Evolutionary conservation across 2,888 invertebrate species (phyloP), one percentile per base, ranked within the genome.

Genomic region (Acanthosepion esculentum): DNA sequence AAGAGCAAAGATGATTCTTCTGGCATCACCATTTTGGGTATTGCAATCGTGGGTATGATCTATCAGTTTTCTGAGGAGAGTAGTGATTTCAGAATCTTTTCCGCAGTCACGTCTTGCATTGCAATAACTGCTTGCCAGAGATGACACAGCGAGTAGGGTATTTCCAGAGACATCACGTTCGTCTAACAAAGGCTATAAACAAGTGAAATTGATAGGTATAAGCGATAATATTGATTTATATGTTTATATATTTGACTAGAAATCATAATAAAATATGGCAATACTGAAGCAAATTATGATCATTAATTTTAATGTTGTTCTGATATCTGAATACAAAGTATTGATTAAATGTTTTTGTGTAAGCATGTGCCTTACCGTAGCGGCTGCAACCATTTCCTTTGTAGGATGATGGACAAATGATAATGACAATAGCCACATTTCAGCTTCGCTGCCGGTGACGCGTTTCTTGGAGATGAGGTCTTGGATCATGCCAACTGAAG

Each of bases 401-500:
- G 97, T 97, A 15, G 98, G 98, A 94, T 97, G 96, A 94, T 97
- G 97, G 93, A 99, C 98, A 97, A 99, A 98, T 12, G 99, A 98
- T 96, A 99, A 98, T 1, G 99, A 98, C 96, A 98, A 98, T 96
- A 99, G 98, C 99, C 99, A 99, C 95, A 98, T 98, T 94, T 98
- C 98, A 3, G 98, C 98, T 29, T 98, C 98, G 1, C 98, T 98
- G 94, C 98, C 98, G 26, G 98, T 98, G 1, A 99, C 98, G 12
- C 98, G 98, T 94, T 98, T 98, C 53, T 98, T 98, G 91, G 98
- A 97, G 95, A 99, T 98, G 97, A 98, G 98, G 96, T 99, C 98
- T 95, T 98, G 98, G 98, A 99, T 99, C 48, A 99, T 98, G 94
- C 98, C 98, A 29, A 99, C 98, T 0, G 99, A 98, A 0, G 98